Conservation (phyloP, 2,888 invertebrate genomes). For the Pachycephus smyrnensis region DNA sequence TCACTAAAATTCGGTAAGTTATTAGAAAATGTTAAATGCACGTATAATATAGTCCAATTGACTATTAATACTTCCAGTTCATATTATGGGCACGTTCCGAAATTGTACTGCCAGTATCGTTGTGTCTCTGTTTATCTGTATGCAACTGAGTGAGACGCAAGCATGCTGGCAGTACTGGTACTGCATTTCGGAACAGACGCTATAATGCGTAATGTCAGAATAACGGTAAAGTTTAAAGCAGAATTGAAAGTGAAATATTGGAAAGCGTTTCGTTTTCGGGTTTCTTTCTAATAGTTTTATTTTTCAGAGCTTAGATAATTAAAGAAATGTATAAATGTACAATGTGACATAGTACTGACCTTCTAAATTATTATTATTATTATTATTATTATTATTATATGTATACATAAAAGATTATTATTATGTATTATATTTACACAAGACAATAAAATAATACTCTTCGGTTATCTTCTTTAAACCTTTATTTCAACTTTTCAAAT, state of each 20-base stretch:
- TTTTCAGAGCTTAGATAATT: not conserved
- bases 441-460: slow-evolving; percentile 21
- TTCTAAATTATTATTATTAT: slow-evolving; percentile 28
- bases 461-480: not conserved
- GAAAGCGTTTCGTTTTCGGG: not conserved
- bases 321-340: slow-evolving; percentile 17
- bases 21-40: no score
- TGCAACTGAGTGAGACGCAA: no score
- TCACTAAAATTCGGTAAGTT: no score
- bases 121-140: no score
- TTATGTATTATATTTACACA: slow-evolving; percentile 32
- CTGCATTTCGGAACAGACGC: no score
- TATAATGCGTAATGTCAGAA: not conserved
- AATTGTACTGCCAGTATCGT: no score
- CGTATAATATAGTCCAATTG: not conserved
- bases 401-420: slow-evolving; percentile 14
- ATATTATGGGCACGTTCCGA: no score
- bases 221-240: not conserved
- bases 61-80: not conserved
- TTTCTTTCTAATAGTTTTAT: not conserved
- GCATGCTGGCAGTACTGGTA: no score
- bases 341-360: slow-evolving; percentile 25
- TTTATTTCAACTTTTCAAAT: slow-evolving; percentile 11
- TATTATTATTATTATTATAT: slow-evolving; percentile 6
- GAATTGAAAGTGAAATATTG: not conserved